Conservation (phyloP, 2,888 invertebrate genomes). For the Macaria notata region DNA sequence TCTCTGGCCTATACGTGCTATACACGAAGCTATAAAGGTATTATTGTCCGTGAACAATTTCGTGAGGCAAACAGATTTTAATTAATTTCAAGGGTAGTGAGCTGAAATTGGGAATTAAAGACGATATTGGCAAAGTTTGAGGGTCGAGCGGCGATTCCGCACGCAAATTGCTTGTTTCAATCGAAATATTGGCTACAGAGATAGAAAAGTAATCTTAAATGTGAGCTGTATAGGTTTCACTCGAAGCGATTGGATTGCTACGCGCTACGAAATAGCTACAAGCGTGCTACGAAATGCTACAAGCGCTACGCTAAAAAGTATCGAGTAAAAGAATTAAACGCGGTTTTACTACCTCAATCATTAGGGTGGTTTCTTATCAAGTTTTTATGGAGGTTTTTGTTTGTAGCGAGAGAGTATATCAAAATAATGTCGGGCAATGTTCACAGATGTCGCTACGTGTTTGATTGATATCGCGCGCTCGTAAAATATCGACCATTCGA, state of each 20-base stretch:
- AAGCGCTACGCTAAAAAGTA: not conserved
- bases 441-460: slow-evolving; percentile 33
- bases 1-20: slow-evolving; percentile 18
- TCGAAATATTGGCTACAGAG: slow-evolving; percentile 16
- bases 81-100: slow-evolving; percentile 36
- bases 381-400: slow-evolving; percentile 9
- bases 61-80: slow-evolving; percentile 39
- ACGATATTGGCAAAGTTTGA: slow-evolving; percentile 39
- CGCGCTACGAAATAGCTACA: slow-evolving; percentile 35
- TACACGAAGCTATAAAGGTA: slow-evolving; percentile 17
- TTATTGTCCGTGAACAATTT: slow-evolving; percentile 20
- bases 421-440: slow-evolving; percentile 18
- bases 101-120: slow-evolving; percentile 35
- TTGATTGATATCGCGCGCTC: slow-evolving; percentile 10
- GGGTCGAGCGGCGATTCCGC: slow-evolving; percentile 22
- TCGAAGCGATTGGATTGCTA: slow-evolving; percentile 33
- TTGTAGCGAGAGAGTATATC: slow-evolving; percentile 10
- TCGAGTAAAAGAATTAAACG: slow-evolving; percentile 15
- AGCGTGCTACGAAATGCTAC: slow-evolving; percentile 30
- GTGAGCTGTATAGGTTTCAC: slow-evolving; percentile 21
- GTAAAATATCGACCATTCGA: slow-evolving; percentile 7
- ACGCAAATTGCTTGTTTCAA: slow-evolving; percentile 21
- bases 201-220: slow-evolving; percentile 23
- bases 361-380: slow-evolving; percentile 11
- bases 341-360: slow-evolving; percentile 1